Evolutionary conservation across 2,113 vertebrate genomes (phyloP), one percentile per base, ranked within the genome.

Genomic region (Coryphaenoides rupestris): DNA sequence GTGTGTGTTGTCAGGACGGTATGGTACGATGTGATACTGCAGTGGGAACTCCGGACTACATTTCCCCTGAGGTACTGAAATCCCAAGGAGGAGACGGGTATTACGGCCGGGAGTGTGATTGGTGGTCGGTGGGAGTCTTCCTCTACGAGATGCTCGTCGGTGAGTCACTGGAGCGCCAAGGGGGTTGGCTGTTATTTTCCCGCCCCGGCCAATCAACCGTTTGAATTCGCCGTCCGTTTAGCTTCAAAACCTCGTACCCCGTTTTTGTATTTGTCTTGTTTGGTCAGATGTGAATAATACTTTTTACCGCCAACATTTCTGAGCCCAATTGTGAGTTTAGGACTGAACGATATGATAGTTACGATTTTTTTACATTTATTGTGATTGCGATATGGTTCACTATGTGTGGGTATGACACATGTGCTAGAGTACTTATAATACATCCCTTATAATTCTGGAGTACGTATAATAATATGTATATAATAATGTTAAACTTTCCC

Each of bases 1-100:
- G 26, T 4, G 55, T 15, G 14, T 19, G 26, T 33, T 69, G 76
- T 58, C 75, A 99, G 97, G 96, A 99, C 70, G 96, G 97, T 63
- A 99, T 99, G 97, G 97, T 99, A 95, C 97, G 94, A 93, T 99
- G 97, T 60, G 97, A 98, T 82, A 99, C 97, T 0, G 96, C 96
- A 65, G 96, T 99, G 81, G 96, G 97, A 83, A 98, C 96, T 67
- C 97, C 97, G 21, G 97, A 98, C 85, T 99, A 99, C 85, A 99
- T 99, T 88, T 99, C 97, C 45, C 97, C 97, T 2, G 97, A 99
- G 92, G 97, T 99, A 73, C 73, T 99, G 76, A 98, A 99, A 87
- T 99, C 97, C 60, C 97, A 99, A 83, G 97, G 97, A 69, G 97
- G 97, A 58, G 96, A 99, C 65, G 97, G 97, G 60, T 98, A 97